Base-by-base conservation (phyloP, 1,140 invertebrate genomes). In the Caenorhabditis brenneri region DNA sequence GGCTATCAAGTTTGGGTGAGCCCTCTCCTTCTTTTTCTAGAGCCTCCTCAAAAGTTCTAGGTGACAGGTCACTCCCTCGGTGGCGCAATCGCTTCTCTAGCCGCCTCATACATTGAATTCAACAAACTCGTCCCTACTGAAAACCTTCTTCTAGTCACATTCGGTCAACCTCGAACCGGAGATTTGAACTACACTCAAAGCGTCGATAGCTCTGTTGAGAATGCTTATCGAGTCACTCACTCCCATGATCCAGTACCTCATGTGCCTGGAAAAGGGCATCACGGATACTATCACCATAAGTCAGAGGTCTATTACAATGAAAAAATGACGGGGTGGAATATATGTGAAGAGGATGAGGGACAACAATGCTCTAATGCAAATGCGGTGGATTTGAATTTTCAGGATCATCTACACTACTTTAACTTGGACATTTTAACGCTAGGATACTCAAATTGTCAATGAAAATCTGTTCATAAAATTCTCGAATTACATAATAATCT, bases 101-200 rank as follows among this genome's bases (percentile, higher is more conserved):
- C 82, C 22, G 85, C 88, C 24, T 48, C 42, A 15, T 79, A 81
- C 29, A 42, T 88, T 12, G 15, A 74, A 19, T 80, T 31, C 22
- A 33, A 27, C 4, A 22, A 42, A n/a, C 22, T 80, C 19, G 79
- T 79, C 16, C 9, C 69, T 16, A n/a, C 69, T 19, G 31, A 69
- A 19, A 22, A 86, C 1, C n/a, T 88, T 15, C 80, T 88, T 7
- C 69, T 88, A 5, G 79, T 86, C 79, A 88, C 88, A 2, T 88
- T 88, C 53, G 88, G 88, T 9, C 88, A 88, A 79, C 88, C 88
- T 27, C 27, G 88, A n/a, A 88, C 86, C 19, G 88, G 88, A 46
- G 82, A 88, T 55, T 48, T 49, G 24, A 79, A 48, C 39, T 88
- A 33, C 51, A 80, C 88, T 24, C 29, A 33, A 29, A 85, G 82